Evolutionary conservation across 2,113 vertebrate genomes (phyloP).

Genomic region (Oreochromis aureus): DNA sequence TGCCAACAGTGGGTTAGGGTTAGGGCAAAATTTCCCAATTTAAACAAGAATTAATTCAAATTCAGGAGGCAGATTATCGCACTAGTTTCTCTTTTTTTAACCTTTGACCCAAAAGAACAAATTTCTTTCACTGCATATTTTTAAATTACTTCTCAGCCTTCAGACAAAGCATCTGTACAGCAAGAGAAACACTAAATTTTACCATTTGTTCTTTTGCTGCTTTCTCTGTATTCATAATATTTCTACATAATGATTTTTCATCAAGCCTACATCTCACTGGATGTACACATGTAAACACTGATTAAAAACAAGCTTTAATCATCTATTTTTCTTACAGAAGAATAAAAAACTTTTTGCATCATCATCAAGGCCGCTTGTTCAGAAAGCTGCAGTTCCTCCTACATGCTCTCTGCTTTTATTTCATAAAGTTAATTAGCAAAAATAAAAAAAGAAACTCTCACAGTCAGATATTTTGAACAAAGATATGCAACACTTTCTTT

Average conservation of each 20-base stretch:
- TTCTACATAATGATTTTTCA: background rate
- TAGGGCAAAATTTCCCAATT: background rate
- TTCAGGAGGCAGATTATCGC: background rate
- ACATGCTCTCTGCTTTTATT: background rate
- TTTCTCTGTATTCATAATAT: background rate
- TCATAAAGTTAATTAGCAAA: slow-evolving; percentile 9
- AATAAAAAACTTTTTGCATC: background rate
- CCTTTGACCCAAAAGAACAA: background rate
- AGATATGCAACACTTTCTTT: background rate
- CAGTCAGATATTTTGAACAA: background rate
- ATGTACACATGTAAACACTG: background rate
- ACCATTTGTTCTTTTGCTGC: background rate
- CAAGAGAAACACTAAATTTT: background rate
- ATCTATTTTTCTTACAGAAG: background rate
- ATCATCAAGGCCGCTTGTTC: slow-evolving; percentile 3
- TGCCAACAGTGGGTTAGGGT: background rate
- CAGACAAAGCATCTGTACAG: background rate
- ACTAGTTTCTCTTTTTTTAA: background rate
- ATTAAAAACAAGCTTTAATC: background rate
- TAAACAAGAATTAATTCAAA: background rate
- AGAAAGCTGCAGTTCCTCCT: background rate
- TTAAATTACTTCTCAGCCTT: background rate
- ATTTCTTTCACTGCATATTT: background rate
- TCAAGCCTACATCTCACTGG: background rate
- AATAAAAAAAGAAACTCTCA: background rate